Conservation (phyloP, 2,888 invertebrate species). For the Craniophora ligustri region DNA sequence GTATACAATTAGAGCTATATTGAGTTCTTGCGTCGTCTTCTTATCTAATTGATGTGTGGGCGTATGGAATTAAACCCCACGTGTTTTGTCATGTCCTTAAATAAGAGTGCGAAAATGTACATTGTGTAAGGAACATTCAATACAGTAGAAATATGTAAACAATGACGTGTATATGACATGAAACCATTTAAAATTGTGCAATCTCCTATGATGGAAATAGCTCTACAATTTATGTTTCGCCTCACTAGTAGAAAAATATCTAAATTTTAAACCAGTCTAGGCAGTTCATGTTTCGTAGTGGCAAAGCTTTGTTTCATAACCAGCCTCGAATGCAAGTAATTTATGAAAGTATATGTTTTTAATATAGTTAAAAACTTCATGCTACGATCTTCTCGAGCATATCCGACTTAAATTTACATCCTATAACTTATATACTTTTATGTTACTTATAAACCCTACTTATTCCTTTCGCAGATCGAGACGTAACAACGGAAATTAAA, state of each 20-base stretch:
- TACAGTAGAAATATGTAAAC: background rate
- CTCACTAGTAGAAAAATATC: too few species aligned
- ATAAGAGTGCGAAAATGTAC: conserved; percentile 1
- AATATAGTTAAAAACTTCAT: too few species aligned
- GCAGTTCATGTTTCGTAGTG: too few species aligned
- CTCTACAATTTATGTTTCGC: too few species aligned
- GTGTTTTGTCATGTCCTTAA: conserved; percentile 1
- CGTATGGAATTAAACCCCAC: background rate
- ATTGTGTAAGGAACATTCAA: background rate
- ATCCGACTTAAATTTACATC: conserved; percentile 1
- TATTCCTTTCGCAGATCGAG: conserved; percentile 41
- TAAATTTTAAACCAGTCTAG: too few species aligned
- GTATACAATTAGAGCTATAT: background rate
- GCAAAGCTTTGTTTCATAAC: too few species aligned
- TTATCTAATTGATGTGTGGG: conserved; percentile 18
- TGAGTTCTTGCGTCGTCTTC: background rate
- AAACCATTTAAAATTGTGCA: too few species aligned
- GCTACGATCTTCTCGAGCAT: too few species aligned
- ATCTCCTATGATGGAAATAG: too few species aligned
- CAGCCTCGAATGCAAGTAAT: too few species aligned
- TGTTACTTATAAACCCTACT: conserved; percentile 4
- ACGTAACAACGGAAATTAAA: conserved; percentile 1
- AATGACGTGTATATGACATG: too few species aligned
- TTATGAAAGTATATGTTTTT: too few species aligned
- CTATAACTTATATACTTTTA: conserved; percentile 13